Conservation (phyloP, 2,797 vertebrate genomes). For the Aeoliscus strigatus region DNA sequence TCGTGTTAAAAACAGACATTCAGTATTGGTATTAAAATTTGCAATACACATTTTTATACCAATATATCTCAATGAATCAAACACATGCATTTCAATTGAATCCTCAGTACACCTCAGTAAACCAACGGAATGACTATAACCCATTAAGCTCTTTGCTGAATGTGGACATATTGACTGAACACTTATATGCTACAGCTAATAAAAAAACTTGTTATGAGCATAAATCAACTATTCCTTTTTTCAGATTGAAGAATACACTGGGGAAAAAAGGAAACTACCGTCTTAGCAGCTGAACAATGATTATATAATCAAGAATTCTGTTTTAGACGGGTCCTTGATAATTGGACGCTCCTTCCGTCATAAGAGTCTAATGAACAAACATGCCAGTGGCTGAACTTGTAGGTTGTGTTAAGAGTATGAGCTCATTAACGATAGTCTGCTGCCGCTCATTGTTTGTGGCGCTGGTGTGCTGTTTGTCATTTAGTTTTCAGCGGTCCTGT, state of each 20-base stretch:
- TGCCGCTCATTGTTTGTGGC: constrained; percentile 23
- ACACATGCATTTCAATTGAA: no score
- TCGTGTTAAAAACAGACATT: no score
- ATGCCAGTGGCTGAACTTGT: constrained; percentile 29
- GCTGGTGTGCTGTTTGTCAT: constrained; percentile 30
- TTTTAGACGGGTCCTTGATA: constrained; percentile 35
- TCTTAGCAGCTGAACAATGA: constrained; percentile 14
- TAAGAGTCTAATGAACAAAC: constrained; percentile 32
- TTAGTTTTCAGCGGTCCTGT: constrained; percentile 23
- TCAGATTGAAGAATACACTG: not conserved
- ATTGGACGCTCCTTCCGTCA: constrained; percentile 34
- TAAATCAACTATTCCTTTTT: no score
- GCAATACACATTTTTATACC: no score
- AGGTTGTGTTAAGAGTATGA: constrained; percentile 13
- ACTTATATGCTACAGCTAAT: no score
- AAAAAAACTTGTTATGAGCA: no score
- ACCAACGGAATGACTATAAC: no score
- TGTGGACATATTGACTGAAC: no score
- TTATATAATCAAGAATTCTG: constrained; percentile 1
- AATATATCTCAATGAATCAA: no score
- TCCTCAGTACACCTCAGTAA: no score
- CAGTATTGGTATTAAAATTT: no score
- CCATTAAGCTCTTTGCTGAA: no score
- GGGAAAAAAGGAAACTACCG: not conserved
- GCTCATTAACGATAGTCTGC: constrained; percentile 36